Base-by-base conservation (phyloP, 2,888 invertebrate species). In the Anodontia alba region DNA sequence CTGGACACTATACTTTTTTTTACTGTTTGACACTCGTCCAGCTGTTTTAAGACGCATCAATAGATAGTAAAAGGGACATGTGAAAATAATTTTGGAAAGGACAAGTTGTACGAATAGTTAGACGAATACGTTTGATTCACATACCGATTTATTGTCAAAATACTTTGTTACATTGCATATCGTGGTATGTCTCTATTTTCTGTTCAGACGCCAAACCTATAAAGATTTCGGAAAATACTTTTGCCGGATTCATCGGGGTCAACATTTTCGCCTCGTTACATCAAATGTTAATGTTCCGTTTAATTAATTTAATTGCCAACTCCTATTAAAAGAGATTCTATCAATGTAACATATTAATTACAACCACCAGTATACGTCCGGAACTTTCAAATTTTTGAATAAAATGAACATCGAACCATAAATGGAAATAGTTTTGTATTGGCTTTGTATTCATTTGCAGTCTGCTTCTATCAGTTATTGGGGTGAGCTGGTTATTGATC, bases 261-360 rank as follows among this genome's bases (percentile, higher is more conserved):
- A 54, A 8, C 26, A 2, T 54, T 54, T 26, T 26, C 23, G 26
- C 26, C 2, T 54, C n/a, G 54, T 54, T 5, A 23, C 54, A 54
- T 54, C 23, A 54, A 54, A 12, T 54, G 54, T 26, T 54, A 54
- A 70, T 33, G 68, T 57, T 62, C 51, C 70, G 38, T 79, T 79
- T 51, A 75, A 72, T 79, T 74, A 71, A 54, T 70, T 71, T 79
- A 83, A 83, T 76, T 79, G 79, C 76, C 42, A 73, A 73, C 67
- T 76, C 76, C 79, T 70, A 83, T 76, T 79, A 46, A 23, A 54
- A 46, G 71, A 67, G 79, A 83, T 83, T 68, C 68, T 79, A 83
- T 83, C 82, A 38, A 46, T 62, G 73, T 76, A 79, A 79, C 76
- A 73, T 76, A 83, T 83, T 79, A 79, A 83, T 83, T 79, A 79